Conservation (phyloP, 2,888 invertebrate genomes). For the Lutraria lutraria region DNA sequence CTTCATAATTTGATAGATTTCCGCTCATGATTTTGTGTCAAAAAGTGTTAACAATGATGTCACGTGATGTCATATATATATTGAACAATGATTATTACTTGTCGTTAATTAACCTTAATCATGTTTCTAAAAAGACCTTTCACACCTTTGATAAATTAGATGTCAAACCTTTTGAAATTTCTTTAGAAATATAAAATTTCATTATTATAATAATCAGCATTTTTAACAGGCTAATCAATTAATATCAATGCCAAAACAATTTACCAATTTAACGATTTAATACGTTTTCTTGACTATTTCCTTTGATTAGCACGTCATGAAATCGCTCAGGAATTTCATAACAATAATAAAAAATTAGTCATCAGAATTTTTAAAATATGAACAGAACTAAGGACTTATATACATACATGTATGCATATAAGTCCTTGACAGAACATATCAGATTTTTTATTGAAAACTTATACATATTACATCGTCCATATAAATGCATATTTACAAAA, state of each 20-base stretch:
- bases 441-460: too few relatives aligned
- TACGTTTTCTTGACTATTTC: background rate
- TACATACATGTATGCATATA: too few relatives aligned
- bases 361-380: too few relatives aligned
- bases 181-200: background rate
- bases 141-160: background rate
- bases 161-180: background rate
- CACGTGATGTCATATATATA: constrained; percentile 7
- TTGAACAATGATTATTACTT: background rate
- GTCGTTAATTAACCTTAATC: constrained; percentile 6
- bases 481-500: too few relatives aligned
- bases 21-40: constrained; percentile 14
- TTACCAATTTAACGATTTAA: background rate
- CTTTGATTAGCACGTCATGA: background rate
- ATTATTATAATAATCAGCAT: background rate
- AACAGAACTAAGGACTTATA: too few relatives aligned
- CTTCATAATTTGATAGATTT: constrained; percentile 14
- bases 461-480: too few relatives aligned
- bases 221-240: background rate
- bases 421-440: too few relatives aligned
- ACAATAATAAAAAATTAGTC: too few relatives aligned
- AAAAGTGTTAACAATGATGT: constrained; percentile 17
- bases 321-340: background rate
- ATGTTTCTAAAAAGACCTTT: background rate
- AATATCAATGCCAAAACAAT: background rate